Conservation (phyloP, 2,888 invertebrate species). For the Galerucella nymphaeae region DNA sequence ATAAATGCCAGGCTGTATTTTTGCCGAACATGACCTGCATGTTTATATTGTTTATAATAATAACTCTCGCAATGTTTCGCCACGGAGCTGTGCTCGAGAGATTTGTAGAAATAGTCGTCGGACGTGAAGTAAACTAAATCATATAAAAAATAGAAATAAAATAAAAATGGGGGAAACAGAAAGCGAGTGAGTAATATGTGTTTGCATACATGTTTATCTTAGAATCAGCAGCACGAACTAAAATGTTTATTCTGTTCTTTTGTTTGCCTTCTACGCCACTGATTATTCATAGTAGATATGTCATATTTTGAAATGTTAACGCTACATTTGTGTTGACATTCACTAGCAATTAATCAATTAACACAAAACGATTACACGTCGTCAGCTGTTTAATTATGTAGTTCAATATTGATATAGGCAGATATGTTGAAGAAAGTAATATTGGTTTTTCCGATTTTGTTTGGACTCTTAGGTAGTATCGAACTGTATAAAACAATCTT, state of each 20-base stretch:
- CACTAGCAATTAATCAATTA: neutral
- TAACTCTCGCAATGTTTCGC: conserved; percentile 33
- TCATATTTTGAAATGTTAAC: neutral
- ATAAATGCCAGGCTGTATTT: conserved; percentile 39
- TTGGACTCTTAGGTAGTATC: too few species aligned
- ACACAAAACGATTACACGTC: neutral
- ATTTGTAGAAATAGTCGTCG: conserved; percentile 38
- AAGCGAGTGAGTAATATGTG: conserved; percentile 16
- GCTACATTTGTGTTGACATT: neutral
- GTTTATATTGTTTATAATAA: conserved; percentile 45
- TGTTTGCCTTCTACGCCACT: neutral
- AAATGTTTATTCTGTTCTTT: neutral
- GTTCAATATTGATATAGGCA: neutral
- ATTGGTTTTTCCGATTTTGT: too few species aligned
- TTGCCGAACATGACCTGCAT: conserved; percentile 39
- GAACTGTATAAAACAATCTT: too few species aligned
- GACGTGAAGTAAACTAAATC: conserved; percentile 38
- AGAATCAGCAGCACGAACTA: neutral
- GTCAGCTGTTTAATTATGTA: neutral
- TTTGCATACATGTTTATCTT: conserved; percentile 21
- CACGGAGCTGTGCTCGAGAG: conserved; percentile 30
- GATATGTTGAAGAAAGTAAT: too few species aligned
- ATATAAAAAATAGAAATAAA: conserved; percentile 27
- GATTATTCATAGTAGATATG: neutral
- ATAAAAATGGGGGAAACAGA: conserved; percentile 14